These are phyloP conservation scores for Trididemnum nubilum DNA, from an alignment of 23 tunicate species.

Conservation along the genomic window DNA sequence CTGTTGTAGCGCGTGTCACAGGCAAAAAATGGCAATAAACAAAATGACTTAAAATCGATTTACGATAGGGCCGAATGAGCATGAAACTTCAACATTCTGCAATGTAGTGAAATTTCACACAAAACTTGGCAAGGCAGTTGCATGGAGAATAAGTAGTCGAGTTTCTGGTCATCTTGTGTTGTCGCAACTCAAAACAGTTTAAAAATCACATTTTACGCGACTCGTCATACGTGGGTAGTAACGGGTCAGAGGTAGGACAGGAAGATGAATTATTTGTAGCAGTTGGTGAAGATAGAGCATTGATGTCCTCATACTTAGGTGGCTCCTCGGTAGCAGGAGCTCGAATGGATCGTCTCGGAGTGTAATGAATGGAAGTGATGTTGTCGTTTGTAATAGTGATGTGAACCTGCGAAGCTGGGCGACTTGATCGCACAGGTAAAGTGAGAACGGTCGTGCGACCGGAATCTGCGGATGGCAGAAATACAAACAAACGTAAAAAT, in stretches of 20 bases:
- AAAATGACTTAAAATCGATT: too few species aligned
- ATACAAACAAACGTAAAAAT: too few species aligned
- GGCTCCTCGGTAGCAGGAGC: not conserved
- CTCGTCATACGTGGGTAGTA: not conserved
- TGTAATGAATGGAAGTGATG: not conserved
- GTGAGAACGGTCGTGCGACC: not conserved
- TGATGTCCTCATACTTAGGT: conserved; percentile 32
- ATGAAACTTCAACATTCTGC: too few species aligned
- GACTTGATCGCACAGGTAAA: not conserved
- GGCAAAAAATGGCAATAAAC: too few species aligned
- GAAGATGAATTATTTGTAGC: not conserved
- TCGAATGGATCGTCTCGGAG: not conserved
- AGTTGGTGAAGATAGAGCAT: not conserved
- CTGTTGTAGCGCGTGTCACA: too few species aligned
- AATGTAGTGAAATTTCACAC: not conserved
- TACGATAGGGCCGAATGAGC: too few species aligned
- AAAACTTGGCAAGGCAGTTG: not conserved
- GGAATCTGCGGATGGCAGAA: too few species aligned
- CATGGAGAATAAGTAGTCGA: too few species aligned
- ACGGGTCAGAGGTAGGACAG: not conserved
- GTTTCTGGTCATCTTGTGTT: too few species aligned
- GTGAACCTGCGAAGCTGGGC: not conserved
- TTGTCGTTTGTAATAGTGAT: conserved; percentile 3
- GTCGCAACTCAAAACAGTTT: too few species aligned
- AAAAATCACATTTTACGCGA: not conserved